Conservation (phyloP, 2,113 vertebrate genomes). For the Actinemys pallida region DNA sequence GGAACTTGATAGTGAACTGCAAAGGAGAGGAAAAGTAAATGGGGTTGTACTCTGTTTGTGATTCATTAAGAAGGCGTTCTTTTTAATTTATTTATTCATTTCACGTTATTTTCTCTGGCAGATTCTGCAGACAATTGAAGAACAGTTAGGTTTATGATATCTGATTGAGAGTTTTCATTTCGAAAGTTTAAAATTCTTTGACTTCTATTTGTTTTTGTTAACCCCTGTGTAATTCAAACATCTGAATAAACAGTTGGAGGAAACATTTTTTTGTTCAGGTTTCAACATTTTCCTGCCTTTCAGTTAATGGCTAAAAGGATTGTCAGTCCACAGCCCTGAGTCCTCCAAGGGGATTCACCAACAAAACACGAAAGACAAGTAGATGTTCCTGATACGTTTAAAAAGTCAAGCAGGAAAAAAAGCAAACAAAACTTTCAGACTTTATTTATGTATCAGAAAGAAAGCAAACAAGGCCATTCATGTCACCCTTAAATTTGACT, state of each 20-base stretch:
- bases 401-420: background rate
- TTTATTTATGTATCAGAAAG: background rate
- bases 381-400: background rate
- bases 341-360: background rate
- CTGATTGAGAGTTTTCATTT: background rate
- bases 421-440: background rate
- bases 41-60: background rate
- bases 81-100: background rate
- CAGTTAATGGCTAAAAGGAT: background rate
- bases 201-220: background rate
- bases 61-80: background rate
- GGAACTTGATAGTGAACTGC: no score
- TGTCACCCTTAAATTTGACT: background rate
- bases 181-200: background rate
- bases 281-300: background rate
- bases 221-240: background rate
- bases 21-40: background rate
- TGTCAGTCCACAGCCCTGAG: background rate
- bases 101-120: rapidly evolving
- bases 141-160: background rate
- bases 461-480: background rate
- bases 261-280: background rate
- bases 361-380: background rate
- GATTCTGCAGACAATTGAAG: background rate
- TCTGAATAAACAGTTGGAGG: background rate